Base-by-base conservation (phyloP, 2,113 vertebrate genomes). In the Sinocyclocheilus maitianheensis region DNA sequence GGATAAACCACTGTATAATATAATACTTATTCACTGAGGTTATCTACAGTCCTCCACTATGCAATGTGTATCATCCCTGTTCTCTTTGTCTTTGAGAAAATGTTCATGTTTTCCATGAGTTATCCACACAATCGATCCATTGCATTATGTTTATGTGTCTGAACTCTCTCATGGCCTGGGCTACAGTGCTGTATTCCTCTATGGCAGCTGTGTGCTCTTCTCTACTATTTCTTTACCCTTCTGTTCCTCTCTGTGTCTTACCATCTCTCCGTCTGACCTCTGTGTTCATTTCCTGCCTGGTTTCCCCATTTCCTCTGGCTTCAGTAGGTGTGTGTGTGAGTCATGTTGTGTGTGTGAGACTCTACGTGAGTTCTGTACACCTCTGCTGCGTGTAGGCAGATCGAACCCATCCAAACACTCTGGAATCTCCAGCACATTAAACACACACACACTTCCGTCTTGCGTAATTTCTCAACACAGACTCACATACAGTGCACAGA, bases 371-470 rank as follows among this genome's bases (percentile, higher is more conserved):
- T 84, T 26, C 14, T 86, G 20, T 46, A 18, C 79, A 86, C 79
- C 67, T 86, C 30, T 82, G 65, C 48, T 83, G 85, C 74, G 81
- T 63, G 81, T 71, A 72, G 67, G 10, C 40, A 18, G 18, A n/a
- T 60, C 71, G 16, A 69, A 63, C 58, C 26, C 65, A 10, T 77
- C 74, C 72, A 87, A 81, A 77, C 74, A 62, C 22, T 51, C 26
- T 22, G 26, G 12, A 77, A 14, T 48, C 46, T 77, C 24, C 14
- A 34, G 30, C 24, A 16, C 74, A 76, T 6, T 13, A 26, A 18
- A 16, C 43, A 76, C 46, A 60, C 7, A 11, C 37, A 46, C 2
- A 12, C 69, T n/a, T n/a, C 60, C 22, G 9, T 11, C 60, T n/a
- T 62, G 60, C 22, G 0, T n/a, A 62, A 62, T 62, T n/a, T 11